Percentiles rank a stretch among this genome's conserved stretches.
phyloP scores from a whole-genome alignment of 2,888 invertebrate species.

The Polyommatus iphigenia region DNA sequence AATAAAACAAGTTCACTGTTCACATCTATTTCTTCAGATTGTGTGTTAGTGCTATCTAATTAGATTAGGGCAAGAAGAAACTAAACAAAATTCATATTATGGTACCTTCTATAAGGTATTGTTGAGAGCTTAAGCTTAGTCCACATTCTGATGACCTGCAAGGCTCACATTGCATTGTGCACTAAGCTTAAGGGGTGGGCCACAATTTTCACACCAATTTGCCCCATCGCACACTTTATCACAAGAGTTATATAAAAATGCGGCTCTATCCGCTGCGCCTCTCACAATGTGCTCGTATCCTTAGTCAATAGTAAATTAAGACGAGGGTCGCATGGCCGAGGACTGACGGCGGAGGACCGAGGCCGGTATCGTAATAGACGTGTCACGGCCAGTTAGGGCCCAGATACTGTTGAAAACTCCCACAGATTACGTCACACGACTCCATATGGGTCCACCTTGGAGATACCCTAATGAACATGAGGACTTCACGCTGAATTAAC shows the following conservation, averaged over 20 bases:
- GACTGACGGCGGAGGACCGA: constrained; percentile 46
- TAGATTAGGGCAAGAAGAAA: too few relatives aligned
- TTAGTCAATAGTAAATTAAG: constrained; percentile 22
- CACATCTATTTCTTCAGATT: too few relatives aligned
- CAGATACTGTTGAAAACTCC: constrained; percentile 75
- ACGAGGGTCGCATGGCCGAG: constrained; percentile 27
- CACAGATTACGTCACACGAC: constrained; percentile 69
- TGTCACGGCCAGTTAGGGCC: constrained; percentile 71
- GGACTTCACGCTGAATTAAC: neutral
- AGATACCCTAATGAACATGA: neutral
- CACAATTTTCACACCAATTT: too few relatives aligned
- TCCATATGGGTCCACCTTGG: constrained; percentile 46
- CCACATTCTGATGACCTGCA: too few relatives aligned
- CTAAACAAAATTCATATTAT: too few relatives aligned
- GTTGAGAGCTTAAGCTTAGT: too few relatives aligned
- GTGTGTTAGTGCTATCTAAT: too few relatives aligned
- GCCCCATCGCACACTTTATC: too few relatives aligned
- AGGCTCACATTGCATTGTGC: too few relatives aligned
- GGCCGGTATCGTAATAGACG: constrained; percentile 71
- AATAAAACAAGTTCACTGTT: too few relatives aligned
- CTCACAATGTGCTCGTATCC: neutral
- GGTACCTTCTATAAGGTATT: too few relatives aligned
- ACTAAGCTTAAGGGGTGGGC: too few relatives aligned
- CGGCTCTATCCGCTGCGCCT: neutral
- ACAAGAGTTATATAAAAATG: neutral